Base-by-base conservation (phyloP, 2,797 vertebrate genomes). In the Linurgus olivaceus region DNA sequence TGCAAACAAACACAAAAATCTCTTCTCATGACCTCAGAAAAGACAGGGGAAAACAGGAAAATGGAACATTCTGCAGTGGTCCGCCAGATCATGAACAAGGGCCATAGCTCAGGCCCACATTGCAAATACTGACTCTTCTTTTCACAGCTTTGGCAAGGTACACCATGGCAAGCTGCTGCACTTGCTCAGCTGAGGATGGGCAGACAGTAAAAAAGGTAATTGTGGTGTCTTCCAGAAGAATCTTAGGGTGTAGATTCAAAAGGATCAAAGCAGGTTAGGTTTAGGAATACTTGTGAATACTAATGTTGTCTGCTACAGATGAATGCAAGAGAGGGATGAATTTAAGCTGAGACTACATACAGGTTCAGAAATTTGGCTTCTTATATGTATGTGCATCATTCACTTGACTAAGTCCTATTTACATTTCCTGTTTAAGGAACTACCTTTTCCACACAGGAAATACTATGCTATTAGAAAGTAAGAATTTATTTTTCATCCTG, bases 341-440 rank as follows among this genome's bases (percentile, higher is more conserved):
- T 71, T 88, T 75, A 71, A 28, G 35, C 20, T 44, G 75, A 61
- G 14, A 58, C 15, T 77, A 77, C 35, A 50, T 26, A 55, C 1
- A 62, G 7, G 11, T 63, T 79, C 48, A 77, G 40, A 91, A 72
- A 84, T 78, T 48, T 66, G 47, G 1, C 18, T 80, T 67, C 51
- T 44, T 57, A 17, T 9, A 44, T 10, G 13, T 0, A 0, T 4
- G 9, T 14, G 18, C 1, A 0, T 25, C 33, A 28, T 55, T 82
- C 7, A 38, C 9, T 42, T 52, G 7, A 61, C 7, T 57, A 61
- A 74, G 26, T 80, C 31, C 14, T 61, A 25, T 15, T 71, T 54
- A 54, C 9, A 31, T 6, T 1, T 93, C 51, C 3, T 40, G 37
- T 62, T 86, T 71, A 45, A 71, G 51, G 40, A 88, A 44, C 8